Percentiles rank a stretch among this genome's conserved stretches.
These are phyloP conservation scores for Polymixis lichenea DNA, from an alignment of 2,888 invertebrate genomes.

Conservation along the genomic window DNA sequence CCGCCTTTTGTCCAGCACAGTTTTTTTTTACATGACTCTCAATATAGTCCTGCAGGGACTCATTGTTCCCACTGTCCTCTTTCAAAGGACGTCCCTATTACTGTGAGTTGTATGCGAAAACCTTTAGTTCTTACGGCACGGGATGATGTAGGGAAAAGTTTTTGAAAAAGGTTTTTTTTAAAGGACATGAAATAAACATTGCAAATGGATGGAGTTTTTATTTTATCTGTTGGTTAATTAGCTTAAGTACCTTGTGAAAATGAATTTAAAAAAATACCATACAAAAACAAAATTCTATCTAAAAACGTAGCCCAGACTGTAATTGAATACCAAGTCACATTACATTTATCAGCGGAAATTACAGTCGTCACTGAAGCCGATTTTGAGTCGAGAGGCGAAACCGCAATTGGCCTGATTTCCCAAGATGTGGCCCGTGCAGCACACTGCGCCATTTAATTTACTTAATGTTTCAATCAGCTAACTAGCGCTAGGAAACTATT, in stretches of 20 bases:
- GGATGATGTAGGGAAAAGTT: slow-evolving; percentile 39
- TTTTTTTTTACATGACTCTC: slow-evolving; percentile 80
- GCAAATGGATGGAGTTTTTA: not conserved
- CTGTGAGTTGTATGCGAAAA: slow-evolving; percentile 62
- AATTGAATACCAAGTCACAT: slow-evolving; percentile 52
- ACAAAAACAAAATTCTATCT: not conserved
- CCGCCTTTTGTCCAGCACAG: slow-evolving; percentile 75
- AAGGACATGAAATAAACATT: not conserved
- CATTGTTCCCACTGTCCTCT: slow-evolving; percentile 79
- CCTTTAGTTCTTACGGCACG: slow-evolving; percentile 59
- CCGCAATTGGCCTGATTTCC: slow-evolving; percentile 80
- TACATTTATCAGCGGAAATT: slow-evolving; percentile 60
- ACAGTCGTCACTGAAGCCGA: slow-evolving; percentile 50
- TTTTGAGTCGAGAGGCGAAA: slow-evolving; percentile 62
- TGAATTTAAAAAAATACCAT: not conserved
- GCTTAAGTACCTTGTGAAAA: not conserved
- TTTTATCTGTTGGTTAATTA: not conserved
- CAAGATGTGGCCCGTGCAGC: slow-evolving; percentile 77
- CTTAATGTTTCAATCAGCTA: slow-evolving; percentile 86
- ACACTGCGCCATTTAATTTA: slow-evolving; percentile 79
- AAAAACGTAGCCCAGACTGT: not conserved
- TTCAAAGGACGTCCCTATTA: slow-evolving; percentile 72
- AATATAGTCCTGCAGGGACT: slow-evolving; percentile 78
- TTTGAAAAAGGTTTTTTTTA: slow-evolving; percentile 1
- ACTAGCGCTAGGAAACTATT: slow-evolving; percentile 74